Evolutionary conservation across 2,113 vertebrate species (phyloP).

Genomic region (Myanophis thanlyinensis): DNA sequence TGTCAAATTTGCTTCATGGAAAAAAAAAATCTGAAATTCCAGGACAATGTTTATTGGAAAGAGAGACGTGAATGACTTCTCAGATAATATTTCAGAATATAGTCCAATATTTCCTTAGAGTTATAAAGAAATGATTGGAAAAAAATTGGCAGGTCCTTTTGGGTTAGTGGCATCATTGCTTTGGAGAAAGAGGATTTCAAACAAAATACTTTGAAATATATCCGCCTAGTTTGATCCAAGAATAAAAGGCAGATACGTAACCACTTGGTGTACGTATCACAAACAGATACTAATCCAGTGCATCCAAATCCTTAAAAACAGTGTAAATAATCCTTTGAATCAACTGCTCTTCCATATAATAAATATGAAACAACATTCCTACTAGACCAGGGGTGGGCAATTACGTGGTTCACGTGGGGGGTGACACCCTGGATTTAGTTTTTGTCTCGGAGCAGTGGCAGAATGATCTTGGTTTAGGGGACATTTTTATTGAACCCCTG

Average conservation of each 20-base stretch:
- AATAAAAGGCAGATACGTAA: background rate
- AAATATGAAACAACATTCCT: background rate
- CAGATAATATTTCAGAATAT: constrained; percentile 2
- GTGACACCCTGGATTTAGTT: too few species aligned
- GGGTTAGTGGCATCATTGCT: background rate
- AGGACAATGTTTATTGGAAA: background rate
- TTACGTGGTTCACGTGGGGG: too few species aligned
- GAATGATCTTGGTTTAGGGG: too few species aligned
- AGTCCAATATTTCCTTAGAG: background rate
- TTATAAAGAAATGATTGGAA: background rate
- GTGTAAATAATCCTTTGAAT: background rate
- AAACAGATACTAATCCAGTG: background rate
- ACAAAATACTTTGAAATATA: background rate
- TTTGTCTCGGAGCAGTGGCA: too few species aligned
- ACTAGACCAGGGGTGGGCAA: too few species aligned
- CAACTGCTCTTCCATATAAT: background rate
- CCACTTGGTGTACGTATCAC: background rate
- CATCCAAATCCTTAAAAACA: background rate
- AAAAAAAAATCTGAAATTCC: background rate
- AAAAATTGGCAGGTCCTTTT: background rate
- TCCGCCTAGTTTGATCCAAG: background rate
- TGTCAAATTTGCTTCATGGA: background rate
- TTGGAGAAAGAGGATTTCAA: background rate
- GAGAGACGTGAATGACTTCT: background rate
- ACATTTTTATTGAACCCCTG: too few species aligned